Percentiles rank a stretch among this genome's conserved stretches.
phyloP scores from a whole-genome alignment of 1,140 invertebrate genomes.

The Lerema accius region DNA sequence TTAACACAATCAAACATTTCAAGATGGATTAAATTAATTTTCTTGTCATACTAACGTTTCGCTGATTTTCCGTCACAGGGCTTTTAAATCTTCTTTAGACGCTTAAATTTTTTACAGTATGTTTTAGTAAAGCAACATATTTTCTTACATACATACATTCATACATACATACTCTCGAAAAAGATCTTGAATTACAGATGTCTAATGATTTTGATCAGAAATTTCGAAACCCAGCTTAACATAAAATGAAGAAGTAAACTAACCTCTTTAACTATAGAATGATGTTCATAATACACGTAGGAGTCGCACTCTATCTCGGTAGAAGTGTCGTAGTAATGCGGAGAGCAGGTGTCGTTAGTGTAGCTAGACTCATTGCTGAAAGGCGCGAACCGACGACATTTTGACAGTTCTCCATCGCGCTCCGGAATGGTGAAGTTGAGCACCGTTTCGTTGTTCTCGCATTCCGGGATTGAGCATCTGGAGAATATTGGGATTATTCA shows the following conservation, averaged over 20 bases:
- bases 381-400: constrained; percentile 62
- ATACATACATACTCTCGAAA: too few species aligned
- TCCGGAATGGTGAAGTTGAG: constrained; percentile 67
- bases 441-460: constrained; percentile 47
- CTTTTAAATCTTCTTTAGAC: too few species aligned
- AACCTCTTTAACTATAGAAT: constrained; percentile 77
- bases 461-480: constrained; percentile 73
- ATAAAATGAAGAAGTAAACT: constrained; percentile 24
- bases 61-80: too few species aligned
- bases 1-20: too few species aligned
- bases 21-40: too few species aligned
- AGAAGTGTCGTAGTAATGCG: constrained; percentile 64
- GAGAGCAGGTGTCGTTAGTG: constrained; percentile 55
- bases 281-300: constrained; percentile 68
- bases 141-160: too few species aligned
- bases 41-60: too few species aligned
- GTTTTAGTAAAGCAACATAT: too few species aligned
- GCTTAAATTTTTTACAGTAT: too few species aligned
- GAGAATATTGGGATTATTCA: constrained; percentile 8
- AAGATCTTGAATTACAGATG: too few species aligned
- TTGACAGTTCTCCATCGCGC: constrained; percentile 51
- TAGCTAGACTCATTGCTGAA: constrained; percentile 44
- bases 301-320: constrained; percentile 65
- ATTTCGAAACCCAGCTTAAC: too few species aligned
- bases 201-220: too few species aligned